Base-by-base conservation (phyloP, 35 echinoderm and acorn worm species). In the Patiria miniata region DNA sequence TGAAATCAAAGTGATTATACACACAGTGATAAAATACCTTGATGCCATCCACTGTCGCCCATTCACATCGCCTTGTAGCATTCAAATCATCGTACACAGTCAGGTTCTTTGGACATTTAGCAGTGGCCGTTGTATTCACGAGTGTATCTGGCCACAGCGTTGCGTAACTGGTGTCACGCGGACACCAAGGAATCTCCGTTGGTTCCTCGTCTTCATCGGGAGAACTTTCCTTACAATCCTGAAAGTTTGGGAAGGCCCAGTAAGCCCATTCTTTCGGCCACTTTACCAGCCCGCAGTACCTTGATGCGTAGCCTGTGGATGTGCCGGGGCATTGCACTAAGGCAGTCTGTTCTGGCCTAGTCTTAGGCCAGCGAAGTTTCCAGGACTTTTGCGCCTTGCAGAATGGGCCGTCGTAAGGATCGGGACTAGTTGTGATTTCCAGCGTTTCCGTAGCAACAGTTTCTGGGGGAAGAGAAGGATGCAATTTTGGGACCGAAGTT, bases 151-250 rank as follows among this genome's bases (percentile, higher is more conserved):
- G 21, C 82, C 82, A 84, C 38, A 0, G 29, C 30, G 82, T 84
- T 1, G 51, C 82, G 54, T 84, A 84, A 38, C 82, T 84, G 29
- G 82, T 84, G 22, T 84, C 82, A 33, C 59, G 57, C 5, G 54
- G 82, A 23, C 82, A 84, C 54, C n/a, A 36, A 33, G 53, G 51
- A 10, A 39, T 29, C 2, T 47, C 39, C 5, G 38, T 30, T 26
- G 33, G 51, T 4, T 54, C 26, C 9, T 30, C 82, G 8, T 51
- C 30, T 1, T 58, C 22, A 4, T 84, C 38, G 7, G 51, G 82
- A 14, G 32, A 58, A 12, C 36, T n/a, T 30, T 36, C 4, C 19
- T 59, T 36, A 17, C 82, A 84, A 19, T 52, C 80, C 40, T 26
- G 15, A 32, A 57, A 84, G 57, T 60, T 53, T 5, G 82, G 82